Base-by-base conservation (phyloP, 2,888 invertebrate genomes). In the Noctua pronuba region DNA sequence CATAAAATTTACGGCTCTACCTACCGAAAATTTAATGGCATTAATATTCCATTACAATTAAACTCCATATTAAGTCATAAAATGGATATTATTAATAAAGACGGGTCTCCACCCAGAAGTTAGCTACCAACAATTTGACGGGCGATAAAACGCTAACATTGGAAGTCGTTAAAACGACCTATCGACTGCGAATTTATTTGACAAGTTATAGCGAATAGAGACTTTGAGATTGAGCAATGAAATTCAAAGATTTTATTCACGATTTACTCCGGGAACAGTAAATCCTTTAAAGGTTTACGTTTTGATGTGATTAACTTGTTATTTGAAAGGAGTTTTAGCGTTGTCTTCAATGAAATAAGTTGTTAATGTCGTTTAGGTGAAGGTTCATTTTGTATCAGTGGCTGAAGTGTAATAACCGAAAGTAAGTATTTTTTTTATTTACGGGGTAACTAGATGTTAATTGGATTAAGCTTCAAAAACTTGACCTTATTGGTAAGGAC, bases 181-280 rank as follows among this genome's bases (percentile, higher is more conserved):
- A 91, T 92, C 85, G 90, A 75, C 81, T 88, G 86, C 82, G 77
- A 90, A 92, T 94, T 94, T 94, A 94, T 94, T 93, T 92, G 95
- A 93, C 94, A 93, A 92, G 91, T 92, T 93, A 93, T 91, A 85
- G 91, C 90, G 85, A 91, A 91, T 90, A 89, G 88, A 90, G 90
- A 88, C 88, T 88, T 88, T 84, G 88, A 62, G 87, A 92, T 92
- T 89, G 91, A 86, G 91, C 88, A 90, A 93, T 94, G 89, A 93
- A 93, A 91, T 82, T 82, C 73, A 64, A 76, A 85, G 90, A 84
- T 75, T 88, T 87, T 79, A 86, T 89, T 87, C 85, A 77, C 84
- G 80, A 90, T 86, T 91, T 88, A 89, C 88, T 88, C 84, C 82
- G 73, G 80, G 24, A 76, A 75, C 75, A 65, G 80, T 80, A 71